These are phyloP conservation scores for Cheilosia soror DNA, from an alignment of 2,888 invertebrate species.

Conservation along the genomic window DNA sequence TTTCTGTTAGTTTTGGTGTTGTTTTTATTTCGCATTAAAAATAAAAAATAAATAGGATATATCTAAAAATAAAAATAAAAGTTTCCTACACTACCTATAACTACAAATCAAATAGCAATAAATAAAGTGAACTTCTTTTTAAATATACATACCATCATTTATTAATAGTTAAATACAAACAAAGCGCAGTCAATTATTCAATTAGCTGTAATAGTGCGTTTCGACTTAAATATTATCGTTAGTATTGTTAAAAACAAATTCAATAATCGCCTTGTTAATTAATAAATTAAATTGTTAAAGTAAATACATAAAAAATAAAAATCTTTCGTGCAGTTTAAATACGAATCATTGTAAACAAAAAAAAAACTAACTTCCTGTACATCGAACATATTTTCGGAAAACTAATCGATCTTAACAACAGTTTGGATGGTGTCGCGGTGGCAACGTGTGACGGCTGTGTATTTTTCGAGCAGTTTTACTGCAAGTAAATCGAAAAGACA, in stretches of 20 bases:
- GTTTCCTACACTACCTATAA: constrained; percentile 44
- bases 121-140: constrained; percentile 61
- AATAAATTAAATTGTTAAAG: constrained; percentile 26
- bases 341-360: background rate
- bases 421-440: constrained; percentile 69
- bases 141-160: constrained; percentile 49
- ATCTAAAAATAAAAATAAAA: background rate
- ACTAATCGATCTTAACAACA: constrained; percentile 8
- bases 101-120: constrained; percentile 61
- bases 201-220: constrained; percentile 51
- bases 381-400: background rate
- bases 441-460: constrained; percentile 32
- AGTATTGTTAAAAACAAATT: constrained; percentile 14
- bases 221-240: constrained; percentile 29
- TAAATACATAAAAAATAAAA: background rate
- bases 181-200: constrained; percentile 62
- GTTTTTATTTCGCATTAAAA: constrained; percentile 49
- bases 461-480: constrained; percentile 61
- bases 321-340: constrained; percentile 25
- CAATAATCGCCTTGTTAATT: constrained; percentile 38
- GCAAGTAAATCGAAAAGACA: constrained; percentile 52
- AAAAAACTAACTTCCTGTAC: background rate
- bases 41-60: background rate
- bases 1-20: constrained; percentile 63
- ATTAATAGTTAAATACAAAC: constrained; percentile 22